A percentile compares a stretch with the other conserved stretches of the same genome.
Conservation (phyloP, 2,113 vertebrate species). For the Pseudopipra pipra region DNA sequence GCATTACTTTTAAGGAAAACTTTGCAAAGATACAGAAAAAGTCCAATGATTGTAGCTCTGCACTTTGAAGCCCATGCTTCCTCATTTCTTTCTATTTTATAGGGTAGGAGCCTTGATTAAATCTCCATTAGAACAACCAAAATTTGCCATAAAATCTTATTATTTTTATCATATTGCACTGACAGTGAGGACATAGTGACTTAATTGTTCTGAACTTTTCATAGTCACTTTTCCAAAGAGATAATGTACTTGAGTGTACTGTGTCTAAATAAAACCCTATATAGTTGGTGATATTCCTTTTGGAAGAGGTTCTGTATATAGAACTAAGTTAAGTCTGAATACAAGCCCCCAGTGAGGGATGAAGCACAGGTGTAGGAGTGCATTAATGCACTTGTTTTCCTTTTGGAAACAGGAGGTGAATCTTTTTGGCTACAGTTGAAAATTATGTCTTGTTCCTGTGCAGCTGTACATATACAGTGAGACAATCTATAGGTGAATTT, state of each 20-base stretch:
- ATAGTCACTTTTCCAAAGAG: not conserved
- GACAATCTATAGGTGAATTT: not conserved
- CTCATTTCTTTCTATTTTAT: not conserved
- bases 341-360: rapidly evolving
- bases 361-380: not conserved
- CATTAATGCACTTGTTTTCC: not conserved
- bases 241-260: not conserved
- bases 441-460: not conserved
- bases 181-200: not conserved
- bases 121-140: not conserved
- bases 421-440: not conserved
- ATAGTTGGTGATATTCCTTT: not conserved
- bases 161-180: not conserved
- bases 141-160: not conserved
- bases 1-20: not conserved
- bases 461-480: not conserved
- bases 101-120: not conserved
- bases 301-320: rapidly evolving
- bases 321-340: not conserved
- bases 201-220: not conserved
- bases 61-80: not conserved
- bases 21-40: not conserved
- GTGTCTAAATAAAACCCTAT: not conserved
- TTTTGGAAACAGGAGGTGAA: not conserved
- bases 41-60: not conserved